Evolutionary conservation across 2,113 vertebrate genomes (phyloP).

Genomic region (Strix uralensis): DNA sequence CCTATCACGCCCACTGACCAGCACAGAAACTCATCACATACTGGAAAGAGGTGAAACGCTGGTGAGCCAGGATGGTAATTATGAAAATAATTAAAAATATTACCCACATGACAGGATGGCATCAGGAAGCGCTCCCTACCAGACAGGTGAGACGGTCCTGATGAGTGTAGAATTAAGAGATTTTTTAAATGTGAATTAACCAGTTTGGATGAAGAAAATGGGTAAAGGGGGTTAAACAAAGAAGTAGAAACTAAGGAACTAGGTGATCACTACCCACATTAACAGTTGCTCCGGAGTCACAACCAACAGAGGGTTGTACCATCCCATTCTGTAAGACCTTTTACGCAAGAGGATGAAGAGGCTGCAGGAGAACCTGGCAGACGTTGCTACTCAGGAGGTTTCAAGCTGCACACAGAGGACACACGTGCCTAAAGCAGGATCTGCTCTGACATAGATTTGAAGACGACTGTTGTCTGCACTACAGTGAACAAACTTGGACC

Average conservation of each 20-base stretch:
- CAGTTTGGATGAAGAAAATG: neutral
- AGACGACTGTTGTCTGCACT: neutral
- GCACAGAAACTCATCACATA: neutral
- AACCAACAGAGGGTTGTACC: neutral
- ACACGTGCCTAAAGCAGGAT: fast-evolving
- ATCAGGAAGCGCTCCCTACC: neutral
- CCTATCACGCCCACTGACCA: neutral
- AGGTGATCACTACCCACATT: neutral
- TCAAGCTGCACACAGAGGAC: no score
- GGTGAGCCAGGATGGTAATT: neutral
- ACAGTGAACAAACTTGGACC: neutral
- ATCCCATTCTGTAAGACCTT: neutral
- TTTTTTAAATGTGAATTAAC: neutral
- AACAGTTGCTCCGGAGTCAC: neutral
- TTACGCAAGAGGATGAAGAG: fast-evolving
- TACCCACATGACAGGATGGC: neutral
- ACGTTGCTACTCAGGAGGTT: neutral
- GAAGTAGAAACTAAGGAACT: neutral
- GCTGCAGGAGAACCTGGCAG: neutral
- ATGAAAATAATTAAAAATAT: no score
- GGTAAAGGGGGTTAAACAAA: neutral
- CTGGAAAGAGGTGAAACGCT: neutral
- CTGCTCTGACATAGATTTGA: neutral
- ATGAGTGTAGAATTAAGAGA: neutral
- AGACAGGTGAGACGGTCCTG: neutral